phyloP scores from a whole-genome alignment of 2,113 vertebrate species.

The Limnothrissa miodon region DNA sequence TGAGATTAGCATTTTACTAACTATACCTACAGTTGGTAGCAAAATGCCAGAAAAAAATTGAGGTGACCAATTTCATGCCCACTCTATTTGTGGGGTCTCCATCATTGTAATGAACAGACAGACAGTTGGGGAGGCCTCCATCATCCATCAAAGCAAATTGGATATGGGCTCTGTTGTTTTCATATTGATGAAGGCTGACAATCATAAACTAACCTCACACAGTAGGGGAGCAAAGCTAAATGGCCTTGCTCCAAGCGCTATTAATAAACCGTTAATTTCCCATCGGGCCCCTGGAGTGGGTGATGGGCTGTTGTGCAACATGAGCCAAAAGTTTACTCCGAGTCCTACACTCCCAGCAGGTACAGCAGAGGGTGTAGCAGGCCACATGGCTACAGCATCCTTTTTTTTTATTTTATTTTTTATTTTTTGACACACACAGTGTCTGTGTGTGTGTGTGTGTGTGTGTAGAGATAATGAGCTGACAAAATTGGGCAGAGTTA shows the following conservation, averaged over 20 bases:
- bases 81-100: no score
- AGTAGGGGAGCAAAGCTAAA: background rate
- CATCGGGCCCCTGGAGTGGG: background rate
- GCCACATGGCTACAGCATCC: background rate
- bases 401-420: no score
- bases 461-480: background rate
- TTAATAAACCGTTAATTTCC: conserved; percentile 6
- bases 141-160: no score
- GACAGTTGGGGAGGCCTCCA: no score
- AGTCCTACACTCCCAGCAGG: background rate
- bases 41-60: no score
- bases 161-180: no score
- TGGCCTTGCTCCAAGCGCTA: background rate
- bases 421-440: background rate
- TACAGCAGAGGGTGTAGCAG: background rate
- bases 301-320: conserved; percentile 6
- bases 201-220: no score
- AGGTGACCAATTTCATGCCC: no score
- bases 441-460: background rate
- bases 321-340: background rate
- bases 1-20: no score
- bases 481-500: background rate
- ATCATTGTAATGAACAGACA: no score
- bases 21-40: no score
- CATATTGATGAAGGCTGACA: no score